Percentiles rank a stretch among this genome's conserved stretches.
Evolutionary conservation across 2,113 vertebrate genomes (phyloP).

Genomic region (Otolemur garnettii): DNA sequence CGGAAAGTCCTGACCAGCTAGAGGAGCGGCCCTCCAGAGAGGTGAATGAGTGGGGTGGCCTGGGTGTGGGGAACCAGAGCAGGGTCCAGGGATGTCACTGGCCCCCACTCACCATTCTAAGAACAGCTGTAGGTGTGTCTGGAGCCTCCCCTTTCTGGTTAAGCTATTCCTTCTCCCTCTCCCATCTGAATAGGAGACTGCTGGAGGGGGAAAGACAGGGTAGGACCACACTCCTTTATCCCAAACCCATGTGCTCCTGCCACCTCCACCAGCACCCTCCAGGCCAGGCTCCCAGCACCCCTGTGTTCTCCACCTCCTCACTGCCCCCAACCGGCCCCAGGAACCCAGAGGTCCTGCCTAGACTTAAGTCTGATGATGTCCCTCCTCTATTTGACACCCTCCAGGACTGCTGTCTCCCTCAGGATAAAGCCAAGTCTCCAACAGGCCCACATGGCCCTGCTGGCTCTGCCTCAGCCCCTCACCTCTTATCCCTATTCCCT

Average conservation of each 20-base stretch:
- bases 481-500: rapidly evolving
- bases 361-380: not conserved
- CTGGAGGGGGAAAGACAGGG: not conserved
- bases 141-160: not conserved
- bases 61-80: not conserved
- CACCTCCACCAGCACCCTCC: not conserved
- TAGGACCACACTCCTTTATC: not conserved
- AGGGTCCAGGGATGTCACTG: not conserved
- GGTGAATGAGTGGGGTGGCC: not conserved
- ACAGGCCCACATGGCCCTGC: not conserved
- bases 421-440: not conserved
- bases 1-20: not conserved
- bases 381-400: not conserved
- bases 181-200: not conserved
- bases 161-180: not conserved
- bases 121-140: not conserved
- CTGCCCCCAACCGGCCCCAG: not conserved
- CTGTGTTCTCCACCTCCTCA: not conserved
- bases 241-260: not conserved
- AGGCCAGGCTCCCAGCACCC: not conserved
- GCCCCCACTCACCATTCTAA: not conserved
- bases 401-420: not conserved
- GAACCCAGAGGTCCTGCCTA: not conserved
- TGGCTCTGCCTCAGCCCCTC: not conserved
- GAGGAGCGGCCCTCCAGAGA: not conserved